phyloP scores from a whole-genome alignment of 2,888 invertebrate genomes.

The Syrista parreyssii region DNA sequence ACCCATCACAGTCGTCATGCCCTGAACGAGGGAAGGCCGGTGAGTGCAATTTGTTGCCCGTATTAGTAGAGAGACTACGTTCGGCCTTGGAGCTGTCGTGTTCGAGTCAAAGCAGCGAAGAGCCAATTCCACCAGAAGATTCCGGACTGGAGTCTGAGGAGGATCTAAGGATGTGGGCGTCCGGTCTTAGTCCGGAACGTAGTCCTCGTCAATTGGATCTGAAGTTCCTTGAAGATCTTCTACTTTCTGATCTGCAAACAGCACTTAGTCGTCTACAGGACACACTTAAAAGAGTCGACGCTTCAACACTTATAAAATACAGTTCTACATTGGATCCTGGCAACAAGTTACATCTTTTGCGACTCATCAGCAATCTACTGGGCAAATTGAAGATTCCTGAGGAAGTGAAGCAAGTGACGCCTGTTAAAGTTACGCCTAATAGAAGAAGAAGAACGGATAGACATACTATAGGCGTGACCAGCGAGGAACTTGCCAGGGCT shows the following conservation, averaged over 20 bases:
- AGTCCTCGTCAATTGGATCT: slow-evolving; percentile 59
- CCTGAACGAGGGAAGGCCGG: slow-evolving; percentile 33
- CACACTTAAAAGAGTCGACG: slow-evolving; percentile 71
- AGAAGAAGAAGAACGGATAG: slow-evolving; percentile 74
- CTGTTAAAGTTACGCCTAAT: slow-evolving; percentile 43
- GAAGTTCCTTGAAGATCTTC: slow-evolving; percentile 70
- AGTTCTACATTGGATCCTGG: slow-evolving; percentile 67
- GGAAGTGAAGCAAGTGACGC: slow-evolving; percentile 59
- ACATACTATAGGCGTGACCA: slow-evolving; percentile 86
- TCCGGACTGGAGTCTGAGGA: slow-evolving; percentile 79
- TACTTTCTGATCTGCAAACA: slow-evolving; percentile 81
- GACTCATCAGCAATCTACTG: slow-evolving; percentile 78
- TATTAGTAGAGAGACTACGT: slow-evolving; percentile 66
- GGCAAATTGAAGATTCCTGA: slow-evolving; percentile 66
- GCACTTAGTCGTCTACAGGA: slow-evolving; percentile 81
- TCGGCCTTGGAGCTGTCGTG: slow-evolving; percentile 61
- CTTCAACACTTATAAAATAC: slow-evolving; percentile 68
- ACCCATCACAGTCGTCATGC: background rate
- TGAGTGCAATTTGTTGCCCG: slow-evolving; percentile 66
- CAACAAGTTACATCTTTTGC: slow-evolving; percentile 73
- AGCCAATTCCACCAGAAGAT: slow-evolving; percentile 69
- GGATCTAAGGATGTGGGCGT: slow-evolving; percentile 71
- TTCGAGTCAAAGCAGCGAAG: slow-evolving; percentile 33
- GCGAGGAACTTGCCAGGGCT: slow-evolving; percentile 83
- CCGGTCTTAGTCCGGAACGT: slow-evolving; percentile 65